Evolutionary conservation across 2,888 invertebrate species (phyloP), one percentile per base, ranked within the genome.

Genomic region (Seira sanloemensis): DNA sequence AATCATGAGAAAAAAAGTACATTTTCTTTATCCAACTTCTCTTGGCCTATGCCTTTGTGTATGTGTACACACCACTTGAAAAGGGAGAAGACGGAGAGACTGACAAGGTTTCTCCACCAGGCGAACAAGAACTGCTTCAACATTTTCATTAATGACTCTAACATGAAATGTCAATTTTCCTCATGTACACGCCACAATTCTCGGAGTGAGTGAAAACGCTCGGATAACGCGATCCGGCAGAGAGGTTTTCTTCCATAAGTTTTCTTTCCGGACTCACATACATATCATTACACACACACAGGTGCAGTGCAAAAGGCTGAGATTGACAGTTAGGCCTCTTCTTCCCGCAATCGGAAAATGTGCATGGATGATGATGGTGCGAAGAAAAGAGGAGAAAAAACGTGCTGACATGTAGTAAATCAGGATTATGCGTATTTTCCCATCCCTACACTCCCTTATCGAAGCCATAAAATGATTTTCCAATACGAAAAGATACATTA

Each of bases 331-430:
- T 50, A 50, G 50, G 50, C 16, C n/a, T 2, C 50, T 50, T 50
- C n/a, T 12, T 18, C 12, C 2, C 50, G 50, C 50, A 50, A 50
- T n/a, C 16, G 2, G 50, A 50, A 7, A 50, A 50, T 50, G n/a
- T 12, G 37, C 37, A 37, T 50, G 50, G 2, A 18, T 2, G 16
- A 50, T n/a, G n/a, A n/a, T n/a, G n/a, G 25, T 50, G 76, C 16
- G 50, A 26, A 37, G 46, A n/a, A 26, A 68, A 76, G 67, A 21
- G 26, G 27, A 74, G 65, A 74, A 73, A n/a, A 26, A 27, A 62
- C 77, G 68, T 77, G 58, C 73, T 68, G 77, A 83, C 83, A 78
- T 26, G 73, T 68, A 73, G 78, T 83, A 78, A 83, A 83, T 78
- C 77, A 83, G 78, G 54, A 72, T 77, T 78, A 77, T 82, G 50